Conservation (phyloP, 1,140 invertebrate genomes). For the Campodea augens region DNA sequence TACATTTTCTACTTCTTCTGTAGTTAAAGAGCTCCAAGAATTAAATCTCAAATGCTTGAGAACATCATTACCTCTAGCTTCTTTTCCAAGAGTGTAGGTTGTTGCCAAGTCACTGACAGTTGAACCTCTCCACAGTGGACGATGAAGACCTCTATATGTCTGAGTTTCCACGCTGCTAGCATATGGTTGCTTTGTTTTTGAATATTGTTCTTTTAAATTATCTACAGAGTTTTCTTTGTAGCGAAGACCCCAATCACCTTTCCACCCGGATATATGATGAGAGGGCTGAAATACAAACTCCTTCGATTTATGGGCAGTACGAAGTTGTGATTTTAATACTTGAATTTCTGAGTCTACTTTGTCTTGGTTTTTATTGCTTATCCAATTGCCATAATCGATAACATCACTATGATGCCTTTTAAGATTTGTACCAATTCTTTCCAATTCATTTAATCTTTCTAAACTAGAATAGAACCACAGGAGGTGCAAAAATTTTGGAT, state of each 20-base stretch:
- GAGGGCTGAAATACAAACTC: constrained; percentile 61
- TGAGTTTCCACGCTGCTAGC: too few relatives aligned
- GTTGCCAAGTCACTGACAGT: constrained; percentile 56
- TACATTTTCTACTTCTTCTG: constrained; percentile 15
- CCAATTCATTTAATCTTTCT: constrained; percentile 63
- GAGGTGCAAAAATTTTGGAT: too few relatives aligned
- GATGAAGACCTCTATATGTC: constrained; percentile 43
- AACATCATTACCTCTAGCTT: constrained; percentile 17
- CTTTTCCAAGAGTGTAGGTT: constrained; percentile 20
- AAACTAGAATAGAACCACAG: constrained; percentile 68
- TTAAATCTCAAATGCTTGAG: constrained; percentile 9
- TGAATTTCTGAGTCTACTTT: constrained; percentile 63
- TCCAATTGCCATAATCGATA: constrained; percentile 73
- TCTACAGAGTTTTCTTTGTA: constrained; percentile 71
- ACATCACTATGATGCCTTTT: constrained; percentile 42
- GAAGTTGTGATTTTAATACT: constrained; percentile 52
- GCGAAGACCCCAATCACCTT: constrained; percentile 53
- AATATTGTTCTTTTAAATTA: constrained; percentile 54
- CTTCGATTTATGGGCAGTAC: constrained; percentile 55
- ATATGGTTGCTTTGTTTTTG: too few relatives aligned
- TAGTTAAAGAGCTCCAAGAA: neutral
- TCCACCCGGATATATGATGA: constrained; percentile 39
- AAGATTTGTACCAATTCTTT: constrained; percentile 48
- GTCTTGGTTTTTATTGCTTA: constrained; percentile 52
- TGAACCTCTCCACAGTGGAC: constrained; percentile 60